phyloP scores from a whole-genome alignment of 1,140 invertebrate species.

The Aphaenogaster floridana region DNA sequence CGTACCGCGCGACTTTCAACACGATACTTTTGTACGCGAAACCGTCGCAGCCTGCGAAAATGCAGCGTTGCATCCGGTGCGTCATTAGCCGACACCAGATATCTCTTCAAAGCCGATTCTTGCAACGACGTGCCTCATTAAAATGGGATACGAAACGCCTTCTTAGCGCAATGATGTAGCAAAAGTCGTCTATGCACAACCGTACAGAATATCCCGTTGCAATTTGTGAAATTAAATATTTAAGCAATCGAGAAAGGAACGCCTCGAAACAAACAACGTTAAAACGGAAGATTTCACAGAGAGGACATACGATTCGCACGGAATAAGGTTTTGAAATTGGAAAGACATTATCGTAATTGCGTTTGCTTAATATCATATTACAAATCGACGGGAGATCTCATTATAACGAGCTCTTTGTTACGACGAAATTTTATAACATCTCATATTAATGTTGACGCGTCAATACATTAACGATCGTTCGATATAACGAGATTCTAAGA shows the following conservation, averaged over 20 bases:
- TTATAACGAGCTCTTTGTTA: conserved; percentile 16
- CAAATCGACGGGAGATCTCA: conserved; percentile 1
- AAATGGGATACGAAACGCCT: neutral
- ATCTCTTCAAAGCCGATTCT: conserved; percentile 75
- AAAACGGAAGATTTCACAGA: conserved; percentile 1
- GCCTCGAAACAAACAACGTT: neutral
- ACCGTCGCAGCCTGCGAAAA: conserved; percentile 32
- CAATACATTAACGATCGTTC: conserved; percentile 8
- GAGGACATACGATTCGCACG: conserved; percentile 7
- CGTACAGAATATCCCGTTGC: conserved; percentile 36
- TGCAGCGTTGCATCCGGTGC: conserved; percentile 26
- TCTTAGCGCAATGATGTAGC: conserved; percentile 21
- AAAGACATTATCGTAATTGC: conserved; percentile 41
- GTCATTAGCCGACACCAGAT: conserved; percentile 74
- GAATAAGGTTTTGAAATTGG: conserved; percentile 24
- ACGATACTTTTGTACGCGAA: conserved; percentile 72
- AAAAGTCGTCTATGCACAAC: conserved; percentile 7
- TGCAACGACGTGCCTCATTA: conserved; percentile 55
- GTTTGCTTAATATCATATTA: conserved; percentile 35
- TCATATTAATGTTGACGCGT: conserved; percentile 24
- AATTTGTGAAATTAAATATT: conserved; percentile 65
- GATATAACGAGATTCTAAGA: conserved; percentile 16
- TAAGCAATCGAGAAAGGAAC: conserved; percentile 34
- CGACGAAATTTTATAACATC: conserved; percentile 15
- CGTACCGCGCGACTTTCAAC: conserved; percentile 69